A percentile compares a stretch with the other conserved stretches of the same genome.
These are phyloP conservation scores for Rhopalosiphum padi DNA, from an alignment of 1,140 invertebrate genomes.

Conservation along the genomic window DNA sequence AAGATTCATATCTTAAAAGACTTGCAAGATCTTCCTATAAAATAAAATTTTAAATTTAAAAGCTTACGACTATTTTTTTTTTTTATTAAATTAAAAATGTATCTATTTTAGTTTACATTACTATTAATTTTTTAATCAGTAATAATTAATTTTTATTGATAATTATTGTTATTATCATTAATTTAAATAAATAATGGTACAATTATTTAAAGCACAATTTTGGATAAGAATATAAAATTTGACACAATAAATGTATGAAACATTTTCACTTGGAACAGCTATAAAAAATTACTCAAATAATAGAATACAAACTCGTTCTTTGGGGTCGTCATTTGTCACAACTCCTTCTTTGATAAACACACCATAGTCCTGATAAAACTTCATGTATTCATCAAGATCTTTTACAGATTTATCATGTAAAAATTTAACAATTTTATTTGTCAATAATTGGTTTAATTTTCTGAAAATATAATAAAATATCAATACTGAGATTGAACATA, in stretches of 20 bases:
- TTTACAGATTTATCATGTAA: slow-evolving; percentile 86
- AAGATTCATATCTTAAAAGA: slow-evolving; percentile 92
- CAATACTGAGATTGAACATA: neutral
- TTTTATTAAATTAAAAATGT: neutral
- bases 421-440: slow-evolving; percentile 84
- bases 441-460: slow-evolving; percentile 85
- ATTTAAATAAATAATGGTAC: neutral
- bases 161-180: neutral
- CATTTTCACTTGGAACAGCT: neutral
- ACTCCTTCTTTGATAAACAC: slow-evolving; percentile 96
- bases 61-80: neutral
- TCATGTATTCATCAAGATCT: slow-evolving; percentile 79
- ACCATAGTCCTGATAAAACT: slow-evolving; percentile 92
- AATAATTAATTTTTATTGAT: neutral
- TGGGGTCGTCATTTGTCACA: slow-evolving; percentile 79
- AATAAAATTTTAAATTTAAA: slow-evolving; percentile 57
- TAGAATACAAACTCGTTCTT: slow-evolving; percentile 72
- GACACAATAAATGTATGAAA: neutral
- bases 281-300: neutral
- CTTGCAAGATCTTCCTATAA: slow-evolving; percentile 89
- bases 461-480: slow-evolving; percentile 66
- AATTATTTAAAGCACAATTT: too few species aligned
- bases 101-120: neutral
- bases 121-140: neutral
- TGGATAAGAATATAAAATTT: neutral